Evolutionary conservation across 2,797 vertebrate genomes (phyloP), one percentile per base, ranked within the genome.

Genomic region (Notolepis coatsorum): DNA sequence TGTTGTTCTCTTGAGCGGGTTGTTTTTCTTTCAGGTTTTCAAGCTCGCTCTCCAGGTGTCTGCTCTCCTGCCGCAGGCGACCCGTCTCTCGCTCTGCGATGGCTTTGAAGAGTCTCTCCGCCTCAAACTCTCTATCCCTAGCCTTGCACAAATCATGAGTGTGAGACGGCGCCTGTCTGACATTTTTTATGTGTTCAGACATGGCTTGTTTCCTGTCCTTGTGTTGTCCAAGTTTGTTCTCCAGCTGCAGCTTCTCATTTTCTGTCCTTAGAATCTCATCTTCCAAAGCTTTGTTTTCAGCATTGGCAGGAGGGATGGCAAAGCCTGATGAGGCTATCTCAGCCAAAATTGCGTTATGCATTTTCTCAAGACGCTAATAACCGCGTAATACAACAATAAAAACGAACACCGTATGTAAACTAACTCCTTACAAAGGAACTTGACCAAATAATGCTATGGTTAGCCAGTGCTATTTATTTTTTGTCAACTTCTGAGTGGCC

Each of bases 141-240:
- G 94, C 94, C 77, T 86, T 94, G 75, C 84, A 90, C 79, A 96
- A 88, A 73, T 87, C 88, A 94, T 95, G 93, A 7, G 89, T 91
- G 73, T 94, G 89, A 61, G 46, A 81, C 15, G 93, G 67, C 53
- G 95, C 94, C 12, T 95, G 93, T 1, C 78, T 91, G 39, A 96
- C 85, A 6, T 95, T 94, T 74, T 89, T 93, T 45, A 94, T 73
- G 60, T 96, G 94, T 39, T 91, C 86, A 0, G 79, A 25, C 93
- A 96, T 92, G 4, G 93, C 92, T 31, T 77, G 82, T 68, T 90
- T 89, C 5, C 91, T 88, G 15, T 95, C 94, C 68, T 92, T 88
- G 61, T 74, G 84, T 69, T 88, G 81, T 0, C 33, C 46, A 51
- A 93, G 7, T 60, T 92, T 85, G 65, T 90, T 90, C 7, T 91